A percentile compares a stretch with the other conserved stretches of the same genome.
These are phyloP conservation scores for Oncorhynchus masou DNA, from an alignment of 2,113 vertebrate species.

Conservation along the genomic window DNA sequence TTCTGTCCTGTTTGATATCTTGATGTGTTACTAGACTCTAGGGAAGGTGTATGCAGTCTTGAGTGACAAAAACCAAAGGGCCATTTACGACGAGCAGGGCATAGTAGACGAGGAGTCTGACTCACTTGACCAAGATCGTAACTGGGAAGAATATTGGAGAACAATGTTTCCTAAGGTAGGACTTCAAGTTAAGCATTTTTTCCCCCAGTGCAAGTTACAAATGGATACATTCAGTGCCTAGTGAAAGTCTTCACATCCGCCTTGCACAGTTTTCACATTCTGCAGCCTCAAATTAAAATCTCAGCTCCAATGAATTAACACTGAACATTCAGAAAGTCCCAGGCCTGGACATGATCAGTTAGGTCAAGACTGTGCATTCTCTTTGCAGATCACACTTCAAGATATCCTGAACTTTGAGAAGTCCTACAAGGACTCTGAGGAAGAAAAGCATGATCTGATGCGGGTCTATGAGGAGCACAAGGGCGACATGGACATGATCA, in stretches of 20 bases:
- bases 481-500: slow-evolving; percentile 82
- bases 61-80: slow-evolving; percentile 75
- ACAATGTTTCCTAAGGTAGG: slow-evolving; percentile 82
- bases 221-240: no score
- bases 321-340: no score
- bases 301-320: no score
- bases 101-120: no score
- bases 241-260: neutral
- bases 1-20: neutral
- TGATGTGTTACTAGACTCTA: slow-evolving; percentile 67
- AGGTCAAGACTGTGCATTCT: no score
- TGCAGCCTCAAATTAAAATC: no score
- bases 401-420: slow-evolving; percentile 82
- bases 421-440: slow-evolving; percentile 78
- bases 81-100: no score
- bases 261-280: neutral
- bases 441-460: slow-evolving; percentile 79
- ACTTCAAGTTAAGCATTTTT: neutral
- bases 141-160: slow-evolving; percentile 83
- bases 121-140: slow-evolving; percentile 64
- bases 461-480: slow-evolving; percentile 76
- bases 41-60: slow-evolving; percentile 81
- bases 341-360: no score
- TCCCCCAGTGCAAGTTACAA: no score
- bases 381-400: slow-evolving; percentile 76